Evolutionary conservation across 1,140 invertebrate genomes (phyloP).

Genomic region (Coelopa frigida): DNA sequence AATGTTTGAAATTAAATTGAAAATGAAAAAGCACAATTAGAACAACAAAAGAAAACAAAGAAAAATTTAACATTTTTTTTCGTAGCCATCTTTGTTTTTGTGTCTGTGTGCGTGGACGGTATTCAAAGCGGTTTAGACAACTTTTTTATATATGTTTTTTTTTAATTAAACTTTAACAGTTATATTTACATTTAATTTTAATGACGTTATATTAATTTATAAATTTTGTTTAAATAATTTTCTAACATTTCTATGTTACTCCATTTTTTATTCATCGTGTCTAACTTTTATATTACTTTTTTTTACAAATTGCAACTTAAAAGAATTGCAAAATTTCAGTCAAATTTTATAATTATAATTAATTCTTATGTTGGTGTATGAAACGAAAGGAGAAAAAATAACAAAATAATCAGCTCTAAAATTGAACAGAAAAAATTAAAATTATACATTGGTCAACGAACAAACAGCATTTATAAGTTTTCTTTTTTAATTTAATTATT

Average conservation of each 20-base stretch:
- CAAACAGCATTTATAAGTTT: too few relatives aligned
- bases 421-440: too few relatives aligned
- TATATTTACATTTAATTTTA: background rate
- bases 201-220: background rate
- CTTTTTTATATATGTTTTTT: background rate
- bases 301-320: slow-evolving; percentile 12
- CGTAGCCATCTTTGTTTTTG: too few relatives aligned
- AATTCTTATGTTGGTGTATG: background rate
- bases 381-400: background rate
- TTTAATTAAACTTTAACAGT: too few relatives aligned
- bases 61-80: too few relatives aligned
- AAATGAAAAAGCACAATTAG: too few relatives aligned
- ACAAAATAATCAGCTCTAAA: background rate
- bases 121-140: slow-evolving; percentile 31
- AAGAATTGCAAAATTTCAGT: slow-evolving; percentile 11
- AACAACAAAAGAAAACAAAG: too few relatives aligned
- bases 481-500: slow-evolving; percentile 13
- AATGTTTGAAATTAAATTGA: too few relatives aligned
- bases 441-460: too few relatives aligned
- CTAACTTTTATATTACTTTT: slow-evolving; percentile 13
- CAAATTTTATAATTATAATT: slow-evolving; percentile 3
- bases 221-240: slow-evolving; percentile 17
- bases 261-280: slow-evolving; percentile 17
- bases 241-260: slow-evolving; percentile 18
- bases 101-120: slow-evolving; percentile 39